Conservation (phyloP, 2,888 invertebrate species). For the Andrena bucephala region DNA sequence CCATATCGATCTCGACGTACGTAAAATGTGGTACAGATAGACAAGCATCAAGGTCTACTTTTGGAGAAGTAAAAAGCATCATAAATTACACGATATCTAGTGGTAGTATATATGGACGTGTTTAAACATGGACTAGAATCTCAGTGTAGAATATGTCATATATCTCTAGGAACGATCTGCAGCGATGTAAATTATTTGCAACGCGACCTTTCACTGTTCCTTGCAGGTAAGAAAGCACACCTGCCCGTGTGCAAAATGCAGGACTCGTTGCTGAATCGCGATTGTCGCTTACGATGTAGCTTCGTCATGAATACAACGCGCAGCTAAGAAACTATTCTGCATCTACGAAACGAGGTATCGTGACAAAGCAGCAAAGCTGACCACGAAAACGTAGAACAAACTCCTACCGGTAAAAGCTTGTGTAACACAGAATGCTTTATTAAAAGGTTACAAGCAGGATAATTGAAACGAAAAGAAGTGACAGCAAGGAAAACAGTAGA, state of each 20-base stretch:
- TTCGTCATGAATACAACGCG: background rate
- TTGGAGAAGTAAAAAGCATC: background rate
- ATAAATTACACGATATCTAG: background rate
- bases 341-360: conserved; percentile 2
- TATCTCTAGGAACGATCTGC: background rate
- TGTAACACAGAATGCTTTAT: no score
- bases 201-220: background rate
- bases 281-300: background rate
- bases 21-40: conserved; percentile 21
- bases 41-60: conserved; percentile 1
- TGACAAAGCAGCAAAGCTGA: background rate
- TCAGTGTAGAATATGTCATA: background rate
- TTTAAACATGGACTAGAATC: background rate
- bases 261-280: conserved; percentile 1
- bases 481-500: no score
- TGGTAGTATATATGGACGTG: background rate
- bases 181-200: background rate
- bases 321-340: conserved; percentile 12
- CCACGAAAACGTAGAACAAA: background rate
- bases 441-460: no score
- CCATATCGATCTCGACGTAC: conserved; percentile 1
- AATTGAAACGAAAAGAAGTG: no score
- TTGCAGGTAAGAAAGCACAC: background rate
- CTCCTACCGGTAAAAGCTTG: no score
- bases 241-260: background rate